Conservation (phyloP, 2,888 invertebrate genomes). For the Venusia cambrica region DNA sequence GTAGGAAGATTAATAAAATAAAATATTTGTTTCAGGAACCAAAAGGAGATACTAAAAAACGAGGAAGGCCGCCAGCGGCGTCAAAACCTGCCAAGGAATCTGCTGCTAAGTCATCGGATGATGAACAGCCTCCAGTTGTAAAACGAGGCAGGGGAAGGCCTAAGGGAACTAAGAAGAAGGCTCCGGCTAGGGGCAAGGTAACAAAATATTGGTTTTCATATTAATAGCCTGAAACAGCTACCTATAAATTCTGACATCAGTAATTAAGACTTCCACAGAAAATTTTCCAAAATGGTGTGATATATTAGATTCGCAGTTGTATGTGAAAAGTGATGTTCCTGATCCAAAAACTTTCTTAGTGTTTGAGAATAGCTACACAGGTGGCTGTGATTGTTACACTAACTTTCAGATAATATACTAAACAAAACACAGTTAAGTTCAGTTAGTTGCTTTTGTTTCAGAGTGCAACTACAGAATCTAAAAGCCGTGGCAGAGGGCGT, state of each 20-base stretch:
- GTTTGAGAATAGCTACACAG: no score
- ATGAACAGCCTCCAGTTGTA: conserved; percentile 76
- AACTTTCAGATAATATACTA: no score
- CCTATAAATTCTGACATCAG: no score
- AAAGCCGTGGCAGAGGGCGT: conserved; percentile 73
- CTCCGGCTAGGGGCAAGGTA: conserved; percentile 71
- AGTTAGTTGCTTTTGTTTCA: conserved; percentile 29
- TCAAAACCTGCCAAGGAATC: conserved; percentile 71
- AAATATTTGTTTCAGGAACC: conserved; percentile 64
- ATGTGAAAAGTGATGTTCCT: no score
- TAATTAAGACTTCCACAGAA: no score
- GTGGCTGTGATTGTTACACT: no score
- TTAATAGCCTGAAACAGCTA: no score
- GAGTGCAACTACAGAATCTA: conserved; percentile 63
- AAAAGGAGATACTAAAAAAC: conserved; percentile 73
- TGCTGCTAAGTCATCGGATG: conserved; percentile 77
- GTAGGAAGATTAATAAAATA: conserved; percentile 11
- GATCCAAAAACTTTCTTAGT: no score
- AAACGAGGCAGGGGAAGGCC: conserved; percentile 80
- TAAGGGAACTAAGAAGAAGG: conserved; percentile 79
- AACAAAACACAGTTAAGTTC: neutral
- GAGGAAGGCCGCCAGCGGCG: conserved; percentile 67
- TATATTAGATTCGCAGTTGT: no score
- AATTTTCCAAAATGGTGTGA: no score
- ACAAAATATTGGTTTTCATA: no score